These are phyloP conservation scores for Protonibea diacanthus DNA, from an alignment of 2,797 vertebrate genomes.

Conservation along the genomic window DNA sequence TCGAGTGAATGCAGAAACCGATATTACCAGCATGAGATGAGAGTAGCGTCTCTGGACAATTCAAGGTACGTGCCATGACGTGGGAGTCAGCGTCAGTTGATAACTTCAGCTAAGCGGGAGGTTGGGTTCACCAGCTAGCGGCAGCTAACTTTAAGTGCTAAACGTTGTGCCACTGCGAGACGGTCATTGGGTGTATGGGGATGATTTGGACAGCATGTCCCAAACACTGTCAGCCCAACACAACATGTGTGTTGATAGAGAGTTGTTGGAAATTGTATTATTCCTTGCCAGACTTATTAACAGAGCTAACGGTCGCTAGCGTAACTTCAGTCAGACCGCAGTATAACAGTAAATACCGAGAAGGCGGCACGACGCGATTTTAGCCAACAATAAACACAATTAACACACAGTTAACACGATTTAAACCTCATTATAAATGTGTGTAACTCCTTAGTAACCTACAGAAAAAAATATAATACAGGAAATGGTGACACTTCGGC, in stretches of 20 bases:
- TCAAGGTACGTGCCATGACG: constrained; percentile 24
- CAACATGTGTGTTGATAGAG: accelerated
- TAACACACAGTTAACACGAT: no score
- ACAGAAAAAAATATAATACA: background rate
- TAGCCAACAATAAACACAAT: no score
- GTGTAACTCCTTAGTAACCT: no score
- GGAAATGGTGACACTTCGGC: background rate
- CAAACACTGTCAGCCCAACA: background rate
- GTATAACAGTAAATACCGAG: background rate
- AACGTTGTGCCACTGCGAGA: background rate
- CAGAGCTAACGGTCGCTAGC: background rate
- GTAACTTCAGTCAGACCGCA: constrained; percentile 5
- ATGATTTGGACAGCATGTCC: constrained; percentile 1
- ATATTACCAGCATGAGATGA: constrained; percentile 15
- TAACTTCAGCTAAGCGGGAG: constrained; percentile 17
- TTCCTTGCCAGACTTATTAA: accelerated
- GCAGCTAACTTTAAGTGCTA: constrained; percentile 18
- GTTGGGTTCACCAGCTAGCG: constrained; percentile 22
- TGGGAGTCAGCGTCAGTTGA: background rate
- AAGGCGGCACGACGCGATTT: background rate
- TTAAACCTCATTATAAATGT: no score
- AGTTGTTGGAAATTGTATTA: accelerated
- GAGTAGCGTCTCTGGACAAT: background rate
- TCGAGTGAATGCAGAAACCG: background rate
- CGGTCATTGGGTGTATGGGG: background rate